Conservation (phyloP, 2,888 invertebrate species). For the Flexamia atlantica region DNA sequence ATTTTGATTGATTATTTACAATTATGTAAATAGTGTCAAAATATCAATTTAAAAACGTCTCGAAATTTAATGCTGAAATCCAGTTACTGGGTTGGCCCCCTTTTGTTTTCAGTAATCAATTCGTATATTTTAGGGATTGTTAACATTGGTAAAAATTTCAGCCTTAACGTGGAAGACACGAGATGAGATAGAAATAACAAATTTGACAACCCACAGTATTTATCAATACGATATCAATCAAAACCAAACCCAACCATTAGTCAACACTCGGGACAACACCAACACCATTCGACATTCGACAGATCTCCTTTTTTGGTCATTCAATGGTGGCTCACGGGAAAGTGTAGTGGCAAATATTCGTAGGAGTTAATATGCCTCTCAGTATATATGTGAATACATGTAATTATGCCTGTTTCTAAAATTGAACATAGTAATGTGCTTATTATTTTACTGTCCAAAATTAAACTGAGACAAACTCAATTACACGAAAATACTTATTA, state of each 20-base stretch:
- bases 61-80: too few species aligned
- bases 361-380: not conserved
- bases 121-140: not conserved
- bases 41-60: too few species aligned
- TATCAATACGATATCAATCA: not conserved
- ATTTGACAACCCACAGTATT: not conserved
- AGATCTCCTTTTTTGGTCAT: conserved; percentile 23
- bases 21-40: too few species aligned
- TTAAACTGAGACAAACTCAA: too few species aligned
- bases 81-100: not conserved
- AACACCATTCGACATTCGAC: not conserved
- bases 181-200: not conserved
- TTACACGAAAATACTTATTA: too few species aligned
- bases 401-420: too few species aligned
- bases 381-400: not conserved
- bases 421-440: too few species aligned
- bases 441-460: too few species aligned
- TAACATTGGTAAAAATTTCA: conserved; percentile 15
- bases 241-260: not conserved
- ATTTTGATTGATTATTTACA: conserved; percentile 73
- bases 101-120: not conserved
- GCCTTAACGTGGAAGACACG: conserved; percentile 7
- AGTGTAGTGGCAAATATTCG: not conserved
- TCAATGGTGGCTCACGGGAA: not conserved
- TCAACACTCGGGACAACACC: conserved; percentile 1